Evolutionary conservation across 1,140 invertebrate species (phyloP).

Genomic region (Brachionus rubens): DNA sequence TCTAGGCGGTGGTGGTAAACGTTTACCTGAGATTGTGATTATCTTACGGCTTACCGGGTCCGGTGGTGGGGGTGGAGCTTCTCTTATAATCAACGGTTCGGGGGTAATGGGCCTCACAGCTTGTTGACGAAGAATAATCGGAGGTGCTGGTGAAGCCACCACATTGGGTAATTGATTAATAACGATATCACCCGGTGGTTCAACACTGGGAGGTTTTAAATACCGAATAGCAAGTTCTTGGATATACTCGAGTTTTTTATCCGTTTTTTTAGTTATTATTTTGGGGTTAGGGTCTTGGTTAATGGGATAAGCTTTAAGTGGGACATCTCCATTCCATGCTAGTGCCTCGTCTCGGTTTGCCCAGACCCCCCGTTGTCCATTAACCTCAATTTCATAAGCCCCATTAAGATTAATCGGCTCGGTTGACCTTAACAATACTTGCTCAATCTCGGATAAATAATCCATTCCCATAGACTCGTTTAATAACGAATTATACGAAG

Average conservation of each 20-base stretch:
- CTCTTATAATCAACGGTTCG: background rate
- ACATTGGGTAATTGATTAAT: conserved; percentile 18
- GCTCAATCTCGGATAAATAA: background rate
- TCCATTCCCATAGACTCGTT: background rate
- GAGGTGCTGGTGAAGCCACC: conserved; percentile 15
- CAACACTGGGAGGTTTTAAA: conserved; percentile 27
- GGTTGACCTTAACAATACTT: background rate
- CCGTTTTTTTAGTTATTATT: conserved; percentile 18
- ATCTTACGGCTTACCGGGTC: background rate
- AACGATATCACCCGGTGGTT: conserved; percentile 30
- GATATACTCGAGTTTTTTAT: background rate
- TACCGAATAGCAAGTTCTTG: conserved; percentile 43
- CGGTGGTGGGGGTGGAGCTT: conserved; percentile 4
- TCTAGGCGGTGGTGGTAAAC: conserved; percentile 38
- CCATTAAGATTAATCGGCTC: background rate
- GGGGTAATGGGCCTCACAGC: background rate
- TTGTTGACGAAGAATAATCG: conserved; percentile 28
- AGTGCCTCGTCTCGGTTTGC: background rate
- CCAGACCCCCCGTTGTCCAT: background rate
- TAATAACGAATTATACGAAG: background rate
- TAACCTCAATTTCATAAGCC: background rate
- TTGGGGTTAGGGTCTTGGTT: conserved; percentile 31
- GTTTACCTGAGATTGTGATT: conserved; percentile 5
- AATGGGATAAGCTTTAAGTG: conserved; percentile 10
- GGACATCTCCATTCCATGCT: background rate